Evolutionary conservation across 2,888 invertebrate genomes (phyloP), one percentile per base, ranked within the genome.

Genomic region (Ormia ochracea): DNA sequence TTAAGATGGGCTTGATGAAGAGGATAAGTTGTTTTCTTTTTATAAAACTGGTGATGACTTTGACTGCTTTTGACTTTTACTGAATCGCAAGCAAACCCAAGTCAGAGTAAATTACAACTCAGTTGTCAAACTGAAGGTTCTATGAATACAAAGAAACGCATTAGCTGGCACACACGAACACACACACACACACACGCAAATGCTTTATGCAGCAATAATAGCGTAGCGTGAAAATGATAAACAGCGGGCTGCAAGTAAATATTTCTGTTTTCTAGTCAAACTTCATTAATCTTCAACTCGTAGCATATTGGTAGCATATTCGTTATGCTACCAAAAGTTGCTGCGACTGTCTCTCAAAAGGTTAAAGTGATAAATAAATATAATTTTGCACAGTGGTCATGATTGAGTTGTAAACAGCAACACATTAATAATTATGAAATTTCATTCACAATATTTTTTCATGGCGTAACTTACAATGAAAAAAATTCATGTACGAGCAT

Each of bases 261-360:
- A 66, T 70, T 70, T 41, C 54, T 31, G 75, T 68, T 76, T 72
- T 76, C 72, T 56, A 72, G 59, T 56, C 76, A 66, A 68, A 72
- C 76, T 80, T 76, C 80, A 80, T 80, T 80, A 76, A 80, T 80
- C 80, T 80, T 72, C n/a, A 36, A 54, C 52, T 75, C 41, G 43
- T 45, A 68, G 48, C 66, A 54, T 48, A 54, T 66, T 74, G 50
- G 76, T 41, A 56, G 9, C 54, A 72, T 66, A 80, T 76, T 80
- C 66, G 72, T 80, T 61, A 72, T 72, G 66, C 79, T 72, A 72
- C 75, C 61, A 75, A 52, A 66, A 31, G 73, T 41, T 78, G 12
- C 19, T 38, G 31, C 59, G 23, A n/a, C 21, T 43, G 58, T 68
- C 43, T 61, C n/a, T 38, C 10, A 48, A 54, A 65, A 56, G 4